A percentile compares a stretch with the other conserved stretches of the same genome.
phyloP scores from a whole-genome alignment of 2,113 vertebrate genomes.

The Willisornis vidua region DNA sequence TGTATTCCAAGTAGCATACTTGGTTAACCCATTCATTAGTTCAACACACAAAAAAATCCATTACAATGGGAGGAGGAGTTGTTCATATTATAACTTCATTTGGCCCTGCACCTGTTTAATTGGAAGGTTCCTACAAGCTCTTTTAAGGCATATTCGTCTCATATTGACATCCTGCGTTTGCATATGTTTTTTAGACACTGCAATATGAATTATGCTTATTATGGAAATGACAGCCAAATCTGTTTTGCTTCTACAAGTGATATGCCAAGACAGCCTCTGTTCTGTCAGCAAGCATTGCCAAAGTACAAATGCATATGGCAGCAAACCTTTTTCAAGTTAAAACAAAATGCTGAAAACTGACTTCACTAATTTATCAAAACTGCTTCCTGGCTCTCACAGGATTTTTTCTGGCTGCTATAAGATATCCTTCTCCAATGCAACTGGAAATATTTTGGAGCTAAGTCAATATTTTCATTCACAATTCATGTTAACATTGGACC shows the following conservation, averaged over 20 bases:
- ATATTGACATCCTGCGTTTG: conserved; percentile 20
- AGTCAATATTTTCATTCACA: conserved; percentile 57
- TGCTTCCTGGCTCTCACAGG: conserved; percentile 40
- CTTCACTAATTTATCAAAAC: conserved; percentile 71
- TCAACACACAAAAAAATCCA: conserved; percentile 6
- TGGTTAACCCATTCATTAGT: conserved; percentile 3
- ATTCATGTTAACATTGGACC: conserved; percentile 26
- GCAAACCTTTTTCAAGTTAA: conserved; percentile 51
- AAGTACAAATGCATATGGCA: conserved; percentile 66
- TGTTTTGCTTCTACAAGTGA: conserved; percentile 57
- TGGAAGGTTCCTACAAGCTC: not conserved
- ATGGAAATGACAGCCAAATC: conserved; percentile 62
- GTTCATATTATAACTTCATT: conserved; percentile 46
- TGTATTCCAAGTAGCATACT: not conserved
- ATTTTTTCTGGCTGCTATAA: conserved; percentile 24
- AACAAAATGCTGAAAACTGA: conserved; percentile 57
- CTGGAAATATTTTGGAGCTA: conserved; percentile 33
- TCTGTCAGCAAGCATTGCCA: conserved; percentile 62
- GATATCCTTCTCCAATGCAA: conserved; percentile 19
- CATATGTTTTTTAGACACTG: conserved; percentile 48
- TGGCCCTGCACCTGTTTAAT: conserved; percentile 40
- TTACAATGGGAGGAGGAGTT: not conserved
- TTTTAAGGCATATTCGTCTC: not conserved
- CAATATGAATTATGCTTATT: conserved; percentile 58
- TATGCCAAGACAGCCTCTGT: conserved; percentile 59